A percentile compares a stretch with the other conserved stretches of the same genome.
These are phyloP conservation scores for Caenorhabditis sp. DNA, from an alignment of 2,888 invertebrate species.

Conservation along the genomic window DNA sequence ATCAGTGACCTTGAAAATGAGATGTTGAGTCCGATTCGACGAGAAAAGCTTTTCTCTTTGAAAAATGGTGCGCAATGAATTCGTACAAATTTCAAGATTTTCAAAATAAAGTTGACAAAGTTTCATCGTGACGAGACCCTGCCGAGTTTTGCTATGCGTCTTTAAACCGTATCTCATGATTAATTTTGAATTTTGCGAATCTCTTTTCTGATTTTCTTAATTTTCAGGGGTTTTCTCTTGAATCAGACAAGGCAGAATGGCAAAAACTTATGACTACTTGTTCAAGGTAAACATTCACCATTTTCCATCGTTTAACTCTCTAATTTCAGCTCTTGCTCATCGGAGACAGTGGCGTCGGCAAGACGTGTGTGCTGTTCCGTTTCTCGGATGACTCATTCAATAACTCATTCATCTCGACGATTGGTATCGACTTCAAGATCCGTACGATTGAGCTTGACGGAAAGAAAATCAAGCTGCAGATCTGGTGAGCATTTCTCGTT, in stretches of 20 bases:
- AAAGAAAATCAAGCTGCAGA: slow-evolving; percentile 86
- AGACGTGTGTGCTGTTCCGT: slow-evolving; percentile 86
- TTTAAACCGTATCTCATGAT: slow-evolving; percentile 10
- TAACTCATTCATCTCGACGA: slow-evolving; percentile 85
- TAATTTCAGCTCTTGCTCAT: slow-evolving; percentile 71
- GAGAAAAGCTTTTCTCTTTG: too few species aligned
- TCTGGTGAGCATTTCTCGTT: slow-evolving; percentile 74
- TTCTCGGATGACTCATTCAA: slow-evolving; percentile 87
- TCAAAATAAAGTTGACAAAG: too few species aligned
- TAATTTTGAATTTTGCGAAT: not conserved
- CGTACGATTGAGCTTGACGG: slow-evolving; percentile 86
- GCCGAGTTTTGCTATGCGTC: not conserved
- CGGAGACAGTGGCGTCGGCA: slow-evolving; percentile 78
- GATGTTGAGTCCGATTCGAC: not conserved
- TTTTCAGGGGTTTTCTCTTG: slow-evolving; percentile 48
- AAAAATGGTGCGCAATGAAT: too few species aligned
- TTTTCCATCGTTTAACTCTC: not conserved
- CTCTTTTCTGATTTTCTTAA: not conserved
- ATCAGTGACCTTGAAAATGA: not conserved
- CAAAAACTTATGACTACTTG: slow-evolving; percentile 73
- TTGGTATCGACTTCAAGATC: slow-evolving; percentile 86
- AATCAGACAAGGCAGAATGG: slow-evolving; percentile 49
- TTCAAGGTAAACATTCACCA: slow-evolving; percentile 60
- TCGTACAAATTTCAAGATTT: too few species aligned
- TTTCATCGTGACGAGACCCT: not conserved